Evolutionary conservation across 2,888 invertebrate species (phyloP), one percentile per base, ranked within the genome.

Genomic region (Ormyrus rosae): DNA sequence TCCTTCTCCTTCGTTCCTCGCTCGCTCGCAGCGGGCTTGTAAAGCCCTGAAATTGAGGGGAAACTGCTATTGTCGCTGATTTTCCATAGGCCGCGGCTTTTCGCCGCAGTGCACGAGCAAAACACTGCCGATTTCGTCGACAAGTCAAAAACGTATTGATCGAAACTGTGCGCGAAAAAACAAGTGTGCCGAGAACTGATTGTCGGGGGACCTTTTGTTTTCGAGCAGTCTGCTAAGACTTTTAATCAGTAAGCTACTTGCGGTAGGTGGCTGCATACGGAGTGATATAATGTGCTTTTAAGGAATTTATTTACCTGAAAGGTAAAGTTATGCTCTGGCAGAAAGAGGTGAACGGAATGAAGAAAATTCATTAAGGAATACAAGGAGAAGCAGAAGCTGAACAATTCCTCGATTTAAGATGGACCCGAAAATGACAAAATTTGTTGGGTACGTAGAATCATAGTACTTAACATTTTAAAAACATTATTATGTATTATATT

Each of bases 341-440:
- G 64, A 65, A 19, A 48, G 50, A 51, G 51, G 51, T 45, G 51
- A 70, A 78, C 71, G 58, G 78, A 53, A 78, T 72, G 78, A 78
- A n/a, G 60, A 56, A 68, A 63, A 68, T 73, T 56, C 73, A 73
- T 69, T 78, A 55, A 73, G 50, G 60, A 55, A 55, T 34, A 34
- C 11, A 68, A 67, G 61, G 72, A 73, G 68, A 70, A 64, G 67
- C 71, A 67, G 78, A 72, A 60, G 46, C 19, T 50, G 56, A 71
- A 53, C 64, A 64, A 71, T 65, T 65, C 58, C 63, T 50, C 46
- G 13, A 58, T 13, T 70, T 56, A 68, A 55, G 10, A 79, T 79
- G 78, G 56, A 73, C 50, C 73, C 34, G 45, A 71, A 58, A 9
- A 6, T 8, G 9, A 70, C 13, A 5, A 60, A 61, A 48, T 48